phyloP scores from a whole-genome alignment of 2,888 invertebrate genomes.

The Clitarchus hookeri region DNA sequence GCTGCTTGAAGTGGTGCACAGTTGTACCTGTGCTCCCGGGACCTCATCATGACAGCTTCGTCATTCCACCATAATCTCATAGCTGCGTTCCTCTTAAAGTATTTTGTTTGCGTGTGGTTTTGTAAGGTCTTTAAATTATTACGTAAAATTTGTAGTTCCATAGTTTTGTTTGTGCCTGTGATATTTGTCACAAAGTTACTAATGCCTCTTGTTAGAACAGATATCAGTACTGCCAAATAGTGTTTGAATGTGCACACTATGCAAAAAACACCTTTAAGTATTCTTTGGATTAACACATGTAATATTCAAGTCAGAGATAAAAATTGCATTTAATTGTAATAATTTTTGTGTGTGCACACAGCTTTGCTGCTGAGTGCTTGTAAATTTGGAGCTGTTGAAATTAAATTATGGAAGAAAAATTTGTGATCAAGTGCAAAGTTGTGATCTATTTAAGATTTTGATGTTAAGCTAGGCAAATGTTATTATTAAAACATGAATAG shows the following conservation, averaged over 20 bases:
- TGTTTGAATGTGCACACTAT: not conserved
- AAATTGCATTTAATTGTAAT: constrained; percentile 1
- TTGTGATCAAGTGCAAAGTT: not conserved
- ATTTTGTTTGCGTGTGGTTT: constrained; percentile 14
- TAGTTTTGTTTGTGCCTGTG: not conserved
- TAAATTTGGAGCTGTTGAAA: not conserved
- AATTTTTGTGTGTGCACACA: not conserved
- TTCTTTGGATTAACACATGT: not conserved
- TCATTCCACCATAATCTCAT: constrained; percentile 14
- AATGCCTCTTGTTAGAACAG: not conserved
- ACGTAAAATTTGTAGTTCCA: not conserved
- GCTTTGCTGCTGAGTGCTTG: not conserved
- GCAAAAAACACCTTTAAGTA: not conserved
- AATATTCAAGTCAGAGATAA: not conserved
- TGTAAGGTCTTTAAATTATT: constrained; percentile 1
- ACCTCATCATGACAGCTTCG: constrained; percentile 9
- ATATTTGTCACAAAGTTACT: not conserved
- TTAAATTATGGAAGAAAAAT: not conserved
- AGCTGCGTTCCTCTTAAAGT: not conserved
- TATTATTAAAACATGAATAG: not conserved
- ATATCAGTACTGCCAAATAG: not conserved
- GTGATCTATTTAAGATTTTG: not conserved
- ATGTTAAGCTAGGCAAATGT: constrained; percentile 2
- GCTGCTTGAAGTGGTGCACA: not conserved
- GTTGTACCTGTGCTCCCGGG: not conserved